phyloP scores from a whole-genome alignment of 1,140 invertebrate genomes.

The Ostrea edulis region DNA sequence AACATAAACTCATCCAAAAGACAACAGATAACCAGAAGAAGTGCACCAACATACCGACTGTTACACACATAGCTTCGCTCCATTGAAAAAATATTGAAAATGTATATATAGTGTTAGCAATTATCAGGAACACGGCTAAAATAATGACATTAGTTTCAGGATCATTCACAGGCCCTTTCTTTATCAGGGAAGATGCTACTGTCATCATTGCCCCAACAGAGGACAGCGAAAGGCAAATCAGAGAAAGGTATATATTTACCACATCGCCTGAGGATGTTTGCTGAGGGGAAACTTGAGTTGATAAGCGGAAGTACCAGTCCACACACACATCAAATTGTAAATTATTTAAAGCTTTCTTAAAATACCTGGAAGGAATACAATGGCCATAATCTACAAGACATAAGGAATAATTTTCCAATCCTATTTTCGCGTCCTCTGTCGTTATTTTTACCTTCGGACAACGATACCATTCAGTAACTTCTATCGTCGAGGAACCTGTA shows the following conservation, averaged over 20 bases:
- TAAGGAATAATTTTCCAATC: background rate
- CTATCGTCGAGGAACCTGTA: background rate
- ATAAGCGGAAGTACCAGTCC: background rate
- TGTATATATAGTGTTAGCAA: slow-evolving; percentile 1
- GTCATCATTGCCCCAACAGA: background rate
- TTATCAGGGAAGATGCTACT: background rate
- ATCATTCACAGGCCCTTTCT: background rate
- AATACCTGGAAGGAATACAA: background rate
- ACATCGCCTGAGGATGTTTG: background rate
- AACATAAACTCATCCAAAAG: background rate
- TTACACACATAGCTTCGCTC: background rate
- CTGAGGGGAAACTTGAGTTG: background rate
- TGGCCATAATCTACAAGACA: background rate
- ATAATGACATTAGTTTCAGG: background rate
- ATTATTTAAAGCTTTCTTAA: background rate
- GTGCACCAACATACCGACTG: background rate
- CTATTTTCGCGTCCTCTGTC: background rate
- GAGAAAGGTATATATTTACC: background rate
- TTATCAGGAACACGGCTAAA: background rate
- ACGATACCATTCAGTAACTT: background rate
- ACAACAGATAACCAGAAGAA: background rate
- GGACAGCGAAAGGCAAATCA: background rate
- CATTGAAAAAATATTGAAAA: background rate
- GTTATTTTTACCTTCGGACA: background rate
- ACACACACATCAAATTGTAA: background rate